Percentiles rank a stretch among this genome's conserved stretches.
Conservation (phyloP, 2,888 invertebrate species). For the Tricholauxania praeusta region DNA sequence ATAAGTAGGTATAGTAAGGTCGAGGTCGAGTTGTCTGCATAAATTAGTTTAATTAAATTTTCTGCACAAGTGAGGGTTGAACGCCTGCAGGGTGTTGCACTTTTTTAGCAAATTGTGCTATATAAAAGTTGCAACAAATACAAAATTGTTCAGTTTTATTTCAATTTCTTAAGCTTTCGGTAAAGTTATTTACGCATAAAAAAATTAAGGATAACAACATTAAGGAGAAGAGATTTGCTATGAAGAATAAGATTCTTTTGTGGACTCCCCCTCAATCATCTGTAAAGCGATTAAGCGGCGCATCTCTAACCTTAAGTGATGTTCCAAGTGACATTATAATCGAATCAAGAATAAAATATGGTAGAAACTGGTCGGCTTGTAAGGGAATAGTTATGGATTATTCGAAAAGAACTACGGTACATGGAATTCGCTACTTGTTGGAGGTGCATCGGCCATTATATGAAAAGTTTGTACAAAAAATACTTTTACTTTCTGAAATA, state of each 20-base stretch:
- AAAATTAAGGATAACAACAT: neutral
- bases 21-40: too few relatives aligned
- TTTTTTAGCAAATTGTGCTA: neutral
- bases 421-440: constrained; percentile 64
- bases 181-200: neutral
- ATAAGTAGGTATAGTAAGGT: neutral
- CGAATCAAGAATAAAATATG: constrained; percentile 63
- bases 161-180: too few relatives aligned
- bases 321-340: constrained; percentile 65
- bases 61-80: too few relatives aligned
- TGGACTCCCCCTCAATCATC: too few relatives aligned
- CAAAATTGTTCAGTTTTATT: too few relatives aligned
- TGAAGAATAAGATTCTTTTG: neutral
- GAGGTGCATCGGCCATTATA: constrained; percentile 62
- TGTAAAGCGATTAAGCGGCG: constrained; percentile 51
- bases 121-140: too few relatives aligned
- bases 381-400: constrained; percentile 63
- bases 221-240: neutral
- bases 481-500: neutral
- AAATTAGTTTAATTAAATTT: too few relatives aligned
- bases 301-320: constrained; percentile 61
- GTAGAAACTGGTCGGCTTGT: constrained; percentile 58
- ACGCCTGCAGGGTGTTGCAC: too few relatives aligned
- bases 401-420: constrained; percentile 62
- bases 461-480: constrained; percentile 54